Evolutionary conservation across 2,888 invertebrate species (phyloP).

Genomic region (Subacronicta megacephala): DNA sequence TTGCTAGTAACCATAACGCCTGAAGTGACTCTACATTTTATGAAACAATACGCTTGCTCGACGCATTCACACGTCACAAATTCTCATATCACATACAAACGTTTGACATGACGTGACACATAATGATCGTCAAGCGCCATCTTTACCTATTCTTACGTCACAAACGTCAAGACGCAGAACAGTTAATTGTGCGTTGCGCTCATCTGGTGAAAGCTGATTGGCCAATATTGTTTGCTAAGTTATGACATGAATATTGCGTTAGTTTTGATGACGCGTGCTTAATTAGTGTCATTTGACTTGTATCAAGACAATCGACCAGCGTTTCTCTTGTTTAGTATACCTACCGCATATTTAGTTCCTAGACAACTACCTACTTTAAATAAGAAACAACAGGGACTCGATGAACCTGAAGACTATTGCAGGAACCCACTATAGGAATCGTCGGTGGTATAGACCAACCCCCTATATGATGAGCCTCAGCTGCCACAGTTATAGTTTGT

Average conservation of each 20-base stretch:
- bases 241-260: conserved; percentile 38
- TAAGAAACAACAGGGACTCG: too few relatives aligned
- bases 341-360: too few relatives aligned
- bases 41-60: conserved; percentile 2
- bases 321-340: too few relatives aligned
- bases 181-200: conserved; percentile 39
- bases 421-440: too few relatives aligned
- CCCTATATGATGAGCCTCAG: neutral
- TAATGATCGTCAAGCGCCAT: conserved; percentile 22
- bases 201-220: conserved; percentile 45
- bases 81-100: conserved; percentile 7
- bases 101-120: conserved; percentile 27
- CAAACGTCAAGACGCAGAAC: conserved; percentile 11
- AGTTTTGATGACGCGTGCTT: conserved; percentile 10
- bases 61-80: conserved; percentile 16
- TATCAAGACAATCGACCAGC: too few relatives aligned
- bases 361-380: too few relatives aligned
- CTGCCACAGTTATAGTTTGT: too few relatives aligned
- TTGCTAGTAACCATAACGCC: too few relatives aligned
- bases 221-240: conserved; percentile 30
- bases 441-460: neutral
- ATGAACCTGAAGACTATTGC: too few relatives aligned
- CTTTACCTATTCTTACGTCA: conserved; percentile 34
- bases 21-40: too few relatives aligned
- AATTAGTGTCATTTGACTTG: neutral